phyloP scores from a whole-genome alignment of 2,797 vertebrate species.

The Echiichthys vipera region DNA sequence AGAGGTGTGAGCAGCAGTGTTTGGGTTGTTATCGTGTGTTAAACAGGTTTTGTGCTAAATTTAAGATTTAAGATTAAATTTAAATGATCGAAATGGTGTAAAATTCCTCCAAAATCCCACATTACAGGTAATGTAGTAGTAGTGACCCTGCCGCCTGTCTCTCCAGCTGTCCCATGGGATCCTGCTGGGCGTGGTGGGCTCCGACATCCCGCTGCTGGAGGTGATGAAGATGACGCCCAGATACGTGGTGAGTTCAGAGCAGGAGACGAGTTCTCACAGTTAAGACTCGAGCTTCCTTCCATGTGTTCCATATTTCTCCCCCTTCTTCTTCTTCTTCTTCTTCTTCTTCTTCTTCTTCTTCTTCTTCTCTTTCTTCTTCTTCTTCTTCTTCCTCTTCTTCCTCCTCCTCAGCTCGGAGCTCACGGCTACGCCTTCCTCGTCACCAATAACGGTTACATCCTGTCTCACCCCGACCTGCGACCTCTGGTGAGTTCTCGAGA shows the following conservation, averaged over 20 bases:
- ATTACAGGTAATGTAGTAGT: too few species aligned
- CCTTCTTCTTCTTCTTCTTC: not conserved
- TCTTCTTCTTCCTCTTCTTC: not conserved
- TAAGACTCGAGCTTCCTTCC: not conserved
- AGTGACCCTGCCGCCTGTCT: conserved; percentile 9
- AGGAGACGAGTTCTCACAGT: not conserved
- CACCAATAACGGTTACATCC: conserved; percentile 98
- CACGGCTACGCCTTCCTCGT: conserved; percentile 97
- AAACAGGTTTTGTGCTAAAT: too few species aligned
- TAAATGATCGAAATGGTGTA: too few species aligned
- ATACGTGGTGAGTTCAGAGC: conserved; percentile 89
- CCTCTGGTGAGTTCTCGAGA: conserved; percentile 92
- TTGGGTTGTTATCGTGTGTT: too few species aligned
- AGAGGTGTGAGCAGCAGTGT: too few species aligned
- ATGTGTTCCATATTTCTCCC: too few species aligned
- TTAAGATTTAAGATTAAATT: too few species aligned
- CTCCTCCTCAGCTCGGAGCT: conserved; percentile 88
- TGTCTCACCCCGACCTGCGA: conserved; percentile 95
- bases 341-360: too few species aligned
- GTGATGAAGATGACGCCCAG: conserved; percentile 93
- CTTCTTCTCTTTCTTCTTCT: not conserved
- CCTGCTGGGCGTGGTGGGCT: conserved; percentile 95
- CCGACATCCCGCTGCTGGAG: conserved; percentile 93
- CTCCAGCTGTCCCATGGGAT: conserved; percentile 94
- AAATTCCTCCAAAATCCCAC: too few species aligned